Percentiles rank a stretch among this genome's conserved stretches.
phyloP scores from a whole-genome alignment of 2,797 vertebrate genomes.

The Chaetophractus vellerosus region DNA sequence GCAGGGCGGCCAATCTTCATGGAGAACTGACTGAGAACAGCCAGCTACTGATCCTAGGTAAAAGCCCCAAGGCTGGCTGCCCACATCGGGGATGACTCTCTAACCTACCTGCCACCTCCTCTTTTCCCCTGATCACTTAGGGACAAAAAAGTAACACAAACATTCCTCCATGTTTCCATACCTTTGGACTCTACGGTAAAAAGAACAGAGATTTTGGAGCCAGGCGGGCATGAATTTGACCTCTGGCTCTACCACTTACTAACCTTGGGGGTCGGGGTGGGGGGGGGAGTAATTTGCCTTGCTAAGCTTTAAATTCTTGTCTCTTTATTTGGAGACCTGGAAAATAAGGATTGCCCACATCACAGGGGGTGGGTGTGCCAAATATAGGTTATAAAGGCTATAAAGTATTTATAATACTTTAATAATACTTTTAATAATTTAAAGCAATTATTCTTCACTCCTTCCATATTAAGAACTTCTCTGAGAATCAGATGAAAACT shows the following conservation, averaged over 20 bases:
- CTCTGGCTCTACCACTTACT: background rate
- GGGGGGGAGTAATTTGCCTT: background rate
- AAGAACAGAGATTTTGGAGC: background rate
- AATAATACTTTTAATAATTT: too few relatives aligned
- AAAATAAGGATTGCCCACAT: background rate
- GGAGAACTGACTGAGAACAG: conserved; percentile 91
- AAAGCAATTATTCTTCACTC: background rate
- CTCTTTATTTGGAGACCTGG: background rate
- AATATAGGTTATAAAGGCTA: background rate
- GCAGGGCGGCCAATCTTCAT: conserved; percentile 89
- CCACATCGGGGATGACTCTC: background rate
- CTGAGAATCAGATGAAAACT: conserved; percentile 3
- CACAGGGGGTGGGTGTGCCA: background rate
- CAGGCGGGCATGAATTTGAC: background rate
- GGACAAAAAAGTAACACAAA: background rate
- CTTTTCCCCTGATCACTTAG: background rate
- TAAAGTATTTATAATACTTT: background rate
- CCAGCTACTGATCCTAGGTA: conserved; percentile 90
- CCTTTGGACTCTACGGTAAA: background rate
- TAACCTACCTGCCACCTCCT: background rate
- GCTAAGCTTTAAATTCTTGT: background rate
- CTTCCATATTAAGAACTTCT: background rate
- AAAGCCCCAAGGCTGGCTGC: background rate
- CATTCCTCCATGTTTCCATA: background rate
- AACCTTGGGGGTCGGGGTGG: background rate